These are phyloP conservation scores for Gastrophysa polygoni DNA, from an alignment of 2,888 invertebrate species.

Conservation along the genomic window DNA sequence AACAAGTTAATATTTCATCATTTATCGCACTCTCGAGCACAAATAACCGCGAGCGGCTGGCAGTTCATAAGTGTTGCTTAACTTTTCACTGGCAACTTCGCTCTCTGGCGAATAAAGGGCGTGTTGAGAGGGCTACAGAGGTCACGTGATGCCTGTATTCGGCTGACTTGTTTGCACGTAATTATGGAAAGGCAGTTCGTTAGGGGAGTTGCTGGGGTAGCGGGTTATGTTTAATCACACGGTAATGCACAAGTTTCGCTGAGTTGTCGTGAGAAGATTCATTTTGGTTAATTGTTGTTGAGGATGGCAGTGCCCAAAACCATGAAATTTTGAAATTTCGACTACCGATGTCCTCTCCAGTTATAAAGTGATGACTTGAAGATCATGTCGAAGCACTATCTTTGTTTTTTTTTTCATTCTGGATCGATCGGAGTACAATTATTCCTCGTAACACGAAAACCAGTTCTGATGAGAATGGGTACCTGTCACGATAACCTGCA, in stretches of 20 bases:
- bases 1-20: constrained; percentile 23
- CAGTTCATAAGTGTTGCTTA: constrained; percentile 29
- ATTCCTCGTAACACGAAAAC: no score
- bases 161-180: constrained; percentile 54
- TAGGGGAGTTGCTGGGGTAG: constrained; percentile 44
- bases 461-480: no score
- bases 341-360: no score
- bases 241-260: constrained; percentile 51
- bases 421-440: no score
- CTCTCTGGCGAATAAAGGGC: constrained; percentile 32
- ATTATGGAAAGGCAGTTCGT: constrained; percentile 53
- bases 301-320: no score
- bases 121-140: constrained; percentile 24
- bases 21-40: constrained; percentile 35
- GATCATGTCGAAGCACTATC: no score
- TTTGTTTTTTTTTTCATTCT: no score
- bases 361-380: no score
- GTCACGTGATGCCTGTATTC: constrained; percentile 35
- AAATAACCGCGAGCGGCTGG: constrained; percentile 29
- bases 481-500: no score
- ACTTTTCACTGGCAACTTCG: constrained; percentile 44
- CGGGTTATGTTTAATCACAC: constrained; percentile 49
- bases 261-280: constrained; percentile 36
- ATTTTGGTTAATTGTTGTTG: neutral
- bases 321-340: no score